Evolutionary conservation across 2,797 vertebrate genomes (phyloP), one percentile per base, ranked within the genome.

Genomic region (Liasis olivaceus): DNA sequence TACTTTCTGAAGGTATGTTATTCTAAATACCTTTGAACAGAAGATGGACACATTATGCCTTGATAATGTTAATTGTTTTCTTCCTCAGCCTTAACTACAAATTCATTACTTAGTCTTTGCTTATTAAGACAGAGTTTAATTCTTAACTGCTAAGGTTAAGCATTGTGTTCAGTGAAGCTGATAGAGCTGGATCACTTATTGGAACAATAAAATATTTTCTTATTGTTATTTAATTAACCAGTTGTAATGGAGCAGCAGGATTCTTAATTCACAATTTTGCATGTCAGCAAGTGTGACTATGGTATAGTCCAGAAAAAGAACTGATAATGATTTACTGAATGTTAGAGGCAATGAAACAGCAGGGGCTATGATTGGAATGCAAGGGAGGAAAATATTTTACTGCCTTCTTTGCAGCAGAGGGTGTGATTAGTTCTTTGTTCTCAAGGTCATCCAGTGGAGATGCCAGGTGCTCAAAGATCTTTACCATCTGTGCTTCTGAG

Each of bases 91-190:
- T 51, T 90, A 47, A 63, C 58, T 85, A 31, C 59, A 64, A 62
- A 77, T 0, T 58, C 8, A 62, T 85, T 63, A 59, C 58, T 85
- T 85, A 84, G 89, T 47, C 77, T 62, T 89, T 36, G 20, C 42
- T 28, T 90, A 59, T 59, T 90, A 77, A 77, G 59, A n/a, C 31
- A 13, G n/a, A 59, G 91, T 92, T 93, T 93, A 93, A 91, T 95
- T 94, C 94, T 72, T 93, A 95, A 47, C 59, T 77, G 72, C 94
- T 94, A 95, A 96, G 96, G 95, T 95, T 95, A 93, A 94, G 42
- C 91, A 54, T 93, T 91, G 36, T 24, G 26, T 51, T 54, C 20
- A 47, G 62, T 62, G 89, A 90, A 62, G 28, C 36, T 13, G 26
- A 89, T 28, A 77, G 59, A 36, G 22, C 22, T 7, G 15, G n/a